phyloP scores from a whole-genome alignment of 2,113 vertebrate species.

The Rostratula benghalensis region DNA sequence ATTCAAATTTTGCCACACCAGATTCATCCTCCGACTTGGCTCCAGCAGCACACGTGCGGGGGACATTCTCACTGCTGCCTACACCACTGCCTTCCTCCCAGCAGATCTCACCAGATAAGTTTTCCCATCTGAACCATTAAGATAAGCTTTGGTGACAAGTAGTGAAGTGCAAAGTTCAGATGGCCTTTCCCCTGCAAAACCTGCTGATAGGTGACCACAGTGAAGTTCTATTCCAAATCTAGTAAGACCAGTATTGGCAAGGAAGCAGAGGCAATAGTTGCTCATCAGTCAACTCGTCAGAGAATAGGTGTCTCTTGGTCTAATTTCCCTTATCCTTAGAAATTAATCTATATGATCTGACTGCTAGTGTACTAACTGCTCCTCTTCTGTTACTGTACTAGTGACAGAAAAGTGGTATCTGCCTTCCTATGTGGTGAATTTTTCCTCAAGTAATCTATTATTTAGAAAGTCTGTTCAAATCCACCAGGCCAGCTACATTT shows the following conservation, averaged over 20 bases:
- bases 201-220: background rate
- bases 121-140: background rate
- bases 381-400: background rate
- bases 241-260: background rate
- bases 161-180: background rate
- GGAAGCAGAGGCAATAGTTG: background rate
- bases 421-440: background rate
- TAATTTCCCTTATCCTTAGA: background rate
- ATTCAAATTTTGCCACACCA: background rate
- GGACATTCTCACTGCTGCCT: background rate
- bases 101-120: background rate
- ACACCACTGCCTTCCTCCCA: background rate
- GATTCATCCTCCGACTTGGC: fast-evolving
- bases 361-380: background rate
- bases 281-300: background rate
- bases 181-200: background rate
- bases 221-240: background rate
- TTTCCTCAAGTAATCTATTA: background rate
- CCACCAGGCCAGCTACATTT: background rate
- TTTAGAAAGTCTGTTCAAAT: background rate
- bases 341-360: background rate
- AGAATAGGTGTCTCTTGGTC: background rate
- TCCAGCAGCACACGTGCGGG: background rate
- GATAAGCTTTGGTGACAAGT: background rate
- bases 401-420: background rate